Evolutionary conservation across 2,113 vertebrate genomes (phyloP), one percentile per base, ranked within the genome.

Genomic region (Pelmatolapia mariae): DNA sequence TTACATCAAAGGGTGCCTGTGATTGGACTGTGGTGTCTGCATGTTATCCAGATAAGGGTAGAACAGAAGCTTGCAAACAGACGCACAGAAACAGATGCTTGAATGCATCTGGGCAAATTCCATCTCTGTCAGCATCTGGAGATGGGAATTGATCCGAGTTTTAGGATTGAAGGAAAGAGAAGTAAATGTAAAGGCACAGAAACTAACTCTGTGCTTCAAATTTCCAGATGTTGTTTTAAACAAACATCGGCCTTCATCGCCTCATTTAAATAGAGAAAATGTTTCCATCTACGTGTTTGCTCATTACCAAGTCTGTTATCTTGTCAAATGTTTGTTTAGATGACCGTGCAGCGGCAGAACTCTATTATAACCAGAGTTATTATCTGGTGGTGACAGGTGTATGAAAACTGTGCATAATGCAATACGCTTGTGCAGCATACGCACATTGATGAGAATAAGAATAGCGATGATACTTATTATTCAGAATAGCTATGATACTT

Each of bases 41-140:
- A 54, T 90, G 84, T 43, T 59, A 80, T 89, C 83, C 31, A 89
- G 91, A 93, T 94, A 92, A 90, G 50, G 50, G 24, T 54, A 16
- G 59, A 71, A 47, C 31, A 86, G 19, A 50, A 52, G 10, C 73
- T 52, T 33, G 45, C 45, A 78, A 78, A 50, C 26, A 78, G 45
- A 87, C 2, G 36, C 26, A 68, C 47, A 79, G 78, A 80, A 5
- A 82, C 10, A 53, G 24, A 11, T 24, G 38, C 71, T 56, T 13
- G 36, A 45, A 63, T 38, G 63, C 57, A 81, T 80, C 40, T 84
- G 50, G 57, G 4, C 50, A 81, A 90, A 82, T 59, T 87, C 52
- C 56, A 79, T 9, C 18, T 71, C 50, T 45, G 24, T 29, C 16
- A 33, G 24, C 50, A 54, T 40, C 18, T 26, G 19, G n/a, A 52